Conservation (phyloP, 2,797 vertebrate genomes). For the Phrynocephalus forsythii region DNA sequence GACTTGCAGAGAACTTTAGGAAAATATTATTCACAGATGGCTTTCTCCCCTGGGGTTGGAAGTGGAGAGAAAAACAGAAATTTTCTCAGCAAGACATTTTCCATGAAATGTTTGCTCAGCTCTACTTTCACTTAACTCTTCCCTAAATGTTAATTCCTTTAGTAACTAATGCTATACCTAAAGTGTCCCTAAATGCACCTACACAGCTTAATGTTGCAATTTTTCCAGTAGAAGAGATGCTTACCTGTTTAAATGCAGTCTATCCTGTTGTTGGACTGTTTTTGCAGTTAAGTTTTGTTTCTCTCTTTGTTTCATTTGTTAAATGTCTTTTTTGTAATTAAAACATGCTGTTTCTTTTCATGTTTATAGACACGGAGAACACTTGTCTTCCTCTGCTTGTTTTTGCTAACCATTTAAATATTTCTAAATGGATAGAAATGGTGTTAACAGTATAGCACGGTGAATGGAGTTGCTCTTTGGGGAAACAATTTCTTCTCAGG, state of each 20-base stretch:
- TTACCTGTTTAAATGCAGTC: background rate
- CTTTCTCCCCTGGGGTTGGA: background rate
- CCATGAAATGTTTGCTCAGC: background rate
- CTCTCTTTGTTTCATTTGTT: background rate
- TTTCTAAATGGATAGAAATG: background rate
- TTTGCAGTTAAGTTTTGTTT: background rate
- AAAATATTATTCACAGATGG: background rate
- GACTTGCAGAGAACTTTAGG: background rate
- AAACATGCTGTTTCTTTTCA: background rate
- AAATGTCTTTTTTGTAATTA: background rate
- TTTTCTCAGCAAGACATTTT: background rate
- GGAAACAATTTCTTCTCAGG: slow-evolving; percentile 9
- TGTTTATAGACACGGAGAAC: background rate
- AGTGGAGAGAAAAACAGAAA: too few species aligned
- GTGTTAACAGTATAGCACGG: background rate
- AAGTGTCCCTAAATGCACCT: background rate
- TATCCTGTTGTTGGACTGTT: background rate
- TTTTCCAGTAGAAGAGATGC: background rate
- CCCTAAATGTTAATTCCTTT: background rate
- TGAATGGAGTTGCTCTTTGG: slow-evolving; percentile 12
- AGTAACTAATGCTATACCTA: background rate
- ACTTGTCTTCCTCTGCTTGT: background rate
- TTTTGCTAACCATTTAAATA: background rate
- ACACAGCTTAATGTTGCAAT: background rate
- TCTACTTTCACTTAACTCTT: background rate